Evolutionary conservation across 2,113 vertebrate species (phyloP), one percentile per base, ranked within the genome.

Genomic region (Eidolon helvum): DNA sequence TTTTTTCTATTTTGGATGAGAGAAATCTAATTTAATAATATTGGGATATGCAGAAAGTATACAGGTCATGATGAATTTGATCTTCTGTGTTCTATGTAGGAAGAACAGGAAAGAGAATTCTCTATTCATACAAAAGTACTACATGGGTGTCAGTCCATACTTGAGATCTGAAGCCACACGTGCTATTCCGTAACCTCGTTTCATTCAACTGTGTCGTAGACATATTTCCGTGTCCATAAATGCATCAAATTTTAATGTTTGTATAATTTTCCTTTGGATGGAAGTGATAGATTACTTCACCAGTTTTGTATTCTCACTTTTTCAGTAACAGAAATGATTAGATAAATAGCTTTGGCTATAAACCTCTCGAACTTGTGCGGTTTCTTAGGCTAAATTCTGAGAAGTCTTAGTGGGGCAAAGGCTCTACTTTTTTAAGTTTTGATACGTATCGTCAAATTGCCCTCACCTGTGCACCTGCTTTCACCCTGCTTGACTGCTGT

Each of bases 81-180:
- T 57, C 30, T 50, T 53, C 66, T 77, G 5, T 59, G 22, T 87
- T 90, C 22, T 66, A 7, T 61, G 30, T 65, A 16, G n/a, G 35
- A 15, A 33, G 59, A 65, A 38, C 65, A 53, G 4, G 53, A 80
- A 33, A 82, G 61, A 40, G 48, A 82, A 50, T 61, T 24, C 18
- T 59, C 0, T 8, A 5, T 87, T 66, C 16, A 30, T 24, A 16
- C n/a, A 78, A 82, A 66, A 33, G 48, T 40, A 35, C 21, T 43
- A 11, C 12, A 0, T 38, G 21, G 72, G n/a, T 30, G 0, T n/a
- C 14, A 33, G 1, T 61, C 5, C 63, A n/a, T 15, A 6, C 53
- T 19, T 30, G 53, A 19, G 38, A 26, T 21, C 45, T 10, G 15
- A 21, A 10, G 26, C 35, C 14, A 12, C 40, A 38, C 4, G 1